Evolutionary conservation across 53 echinoderm and acorn worm genomes (phyloP).

Genomic region (Echinometra lucunter): DNA sequence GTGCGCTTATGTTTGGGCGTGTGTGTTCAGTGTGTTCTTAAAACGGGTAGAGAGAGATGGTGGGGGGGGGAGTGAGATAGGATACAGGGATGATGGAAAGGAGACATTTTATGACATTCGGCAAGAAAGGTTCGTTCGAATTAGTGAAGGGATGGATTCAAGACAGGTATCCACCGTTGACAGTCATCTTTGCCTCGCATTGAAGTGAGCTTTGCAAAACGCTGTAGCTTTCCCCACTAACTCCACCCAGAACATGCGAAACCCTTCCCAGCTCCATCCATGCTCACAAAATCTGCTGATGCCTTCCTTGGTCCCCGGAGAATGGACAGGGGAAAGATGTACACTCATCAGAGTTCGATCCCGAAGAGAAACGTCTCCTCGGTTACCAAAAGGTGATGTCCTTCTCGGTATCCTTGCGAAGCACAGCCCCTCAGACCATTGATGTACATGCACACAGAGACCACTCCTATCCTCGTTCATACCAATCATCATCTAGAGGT

Average conservation of each 20-base stretch:
- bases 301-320: conserved; percentile 23
- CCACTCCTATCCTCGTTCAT: background rate
- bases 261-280: background rate
- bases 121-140: no score
- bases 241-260: background rate
- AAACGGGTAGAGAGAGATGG: background rate
- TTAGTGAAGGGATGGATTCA: no score
- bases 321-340: conserved; percentile 43
- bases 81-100: background rate
- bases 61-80: background rate
- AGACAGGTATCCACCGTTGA: no score
- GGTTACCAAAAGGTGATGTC: background rate
- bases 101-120: background rate
- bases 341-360: conserved; percentile 56
- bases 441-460: no score
- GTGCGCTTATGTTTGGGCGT: no score
- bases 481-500: background rate
- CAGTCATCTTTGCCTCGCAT: background rate
- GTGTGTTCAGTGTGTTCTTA: no score
- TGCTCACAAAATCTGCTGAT: background rate
- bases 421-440: background rate
- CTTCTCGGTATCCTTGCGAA: background rate
- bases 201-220: background rate
- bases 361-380: background rate
- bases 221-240: background rate